phyloP scores from a whole-genome alignment of 2,113 vertebrate species.

The Halcyon senegalensis region DNA sequence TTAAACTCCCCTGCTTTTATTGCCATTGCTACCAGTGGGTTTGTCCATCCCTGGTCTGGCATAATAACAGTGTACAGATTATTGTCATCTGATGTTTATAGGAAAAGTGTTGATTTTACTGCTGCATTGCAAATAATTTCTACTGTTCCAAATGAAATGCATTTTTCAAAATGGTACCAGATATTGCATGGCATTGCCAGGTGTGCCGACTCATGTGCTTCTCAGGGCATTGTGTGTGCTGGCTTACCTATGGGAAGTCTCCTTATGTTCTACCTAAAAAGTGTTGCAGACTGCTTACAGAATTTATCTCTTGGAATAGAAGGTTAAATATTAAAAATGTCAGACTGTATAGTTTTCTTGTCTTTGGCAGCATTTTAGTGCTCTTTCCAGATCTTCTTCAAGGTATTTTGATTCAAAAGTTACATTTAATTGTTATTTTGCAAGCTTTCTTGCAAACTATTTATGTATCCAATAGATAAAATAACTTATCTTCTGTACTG shows the following conservation, averaged over 20 bases:
- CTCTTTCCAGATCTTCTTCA: neutral
- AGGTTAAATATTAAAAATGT: neutral
- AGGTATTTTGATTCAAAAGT: neutral
- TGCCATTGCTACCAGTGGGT: accelerated
- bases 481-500: neutral
- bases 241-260: neutral
- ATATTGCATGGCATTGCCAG: neutral
- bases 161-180: accelerated
- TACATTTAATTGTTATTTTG: neutral
- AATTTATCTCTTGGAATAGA: neutral
- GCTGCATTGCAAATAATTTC: neutral
- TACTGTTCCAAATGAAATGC: neutral
- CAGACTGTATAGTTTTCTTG: neutral
- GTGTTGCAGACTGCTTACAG: neutral
- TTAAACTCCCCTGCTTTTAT: neutral
- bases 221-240: neutral
- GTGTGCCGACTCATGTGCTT: neutral
- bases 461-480: neutral
- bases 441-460: neutral
- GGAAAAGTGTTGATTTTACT: neutral
- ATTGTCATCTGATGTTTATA: neutral
- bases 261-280: neutral
- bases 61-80: neutral
- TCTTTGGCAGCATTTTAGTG: neutral
- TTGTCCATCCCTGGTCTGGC: neutral